A percentile compares a stretch with the other conserved stretches of the same genome.
phyloP scores from a whole-genome alignment of 2,888 invertebrate genomes.

The Chrysolina americana region DNA sequence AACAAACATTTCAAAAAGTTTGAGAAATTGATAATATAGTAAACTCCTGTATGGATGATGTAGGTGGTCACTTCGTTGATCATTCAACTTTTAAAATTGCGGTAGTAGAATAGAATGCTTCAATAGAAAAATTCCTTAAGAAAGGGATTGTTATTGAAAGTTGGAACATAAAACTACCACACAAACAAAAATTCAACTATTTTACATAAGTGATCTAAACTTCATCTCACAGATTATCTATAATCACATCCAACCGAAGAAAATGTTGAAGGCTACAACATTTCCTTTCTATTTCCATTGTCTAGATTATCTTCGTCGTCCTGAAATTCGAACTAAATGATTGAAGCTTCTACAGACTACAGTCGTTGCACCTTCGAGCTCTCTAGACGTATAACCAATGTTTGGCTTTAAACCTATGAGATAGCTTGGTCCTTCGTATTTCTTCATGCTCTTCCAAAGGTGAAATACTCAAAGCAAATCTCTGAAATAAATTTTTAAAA shows the following conservation, averaged over 20 bases:
- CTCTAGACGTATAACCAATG: slow-evolving; percentile 80
- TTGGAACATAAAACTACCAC: no score
- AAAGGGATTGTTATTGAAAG: no score
- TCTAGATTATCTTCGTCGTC: not conserved
- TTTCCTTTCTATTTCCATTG: slow-evolving; percentile 17
- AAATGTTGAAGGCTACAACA: slow-evolving; percentile 41
- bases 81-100: no score
- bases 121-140: no score
- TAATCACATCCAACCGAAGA: not conserved
- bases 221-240: not conserved
- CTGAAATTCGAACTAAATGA: not conserved
- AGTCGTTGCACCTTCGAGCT: not conserved
- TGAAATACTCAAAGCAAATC: slow-evolving; percentile 77
- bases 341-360: not conserved
- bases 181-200: no score
- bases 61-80: no score
- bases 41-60: no score
- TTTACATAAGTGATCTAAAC: no score
- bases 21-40: no score
- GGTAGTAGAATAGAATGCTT: no score
- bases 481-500: slow-evolving; percentile 68
- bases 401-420: slow-evolving; percentile 75
- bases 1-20: no score
- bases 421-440: slow-evolving; percentile 74
- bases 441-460: slow-evolving; percentile 79